phyloP scores from a whole-genome alignment of 92 coral and sea anemone genomes.

The Phenganax marumi region DNA sequence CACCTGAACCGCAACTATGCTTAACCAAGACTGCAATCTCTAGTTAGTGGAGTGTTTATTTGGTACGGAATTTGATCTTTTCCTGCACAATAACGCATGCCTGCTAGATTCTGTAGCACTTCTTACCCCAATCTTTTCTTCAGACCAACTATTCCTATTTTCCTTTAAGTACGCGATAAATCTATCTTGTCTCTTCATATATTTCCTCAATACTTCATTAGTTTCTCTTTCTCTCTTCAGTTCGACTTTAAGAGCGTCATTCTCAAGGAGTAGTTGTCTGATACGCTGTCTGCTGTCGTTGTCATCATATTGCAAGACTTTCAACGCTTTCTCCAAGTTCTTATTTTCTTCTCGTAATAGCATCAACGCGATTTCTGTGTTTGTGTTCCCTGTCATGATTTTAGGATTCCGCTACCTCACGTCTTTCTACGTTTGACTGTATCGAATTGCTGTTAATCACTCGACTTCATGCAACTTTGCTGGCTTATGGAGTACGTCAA shows the following conservation, averaged over 20 bases:
- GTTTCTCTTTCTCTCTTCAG: slow-evolving; percentile 36
- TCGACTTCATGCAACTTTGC: background rate
- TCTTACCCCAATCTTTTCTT: background rate
- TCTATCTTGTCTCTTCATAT: slow-evolving; percentile 40
- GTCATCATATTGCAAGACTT: slow-evolving; percentile 24
- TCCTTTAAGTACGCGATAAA: slow-evolving; percentile 41
- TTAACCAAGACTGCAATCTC: no score
- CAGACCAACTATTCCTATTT: slow-evolving; percentile 21
- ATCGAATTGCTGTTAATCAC: background rate
- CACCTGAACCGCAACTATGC: no score
- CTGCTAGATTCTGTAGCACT: background rate
- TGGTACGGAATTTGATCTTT: slow-evolving; percentile 29
- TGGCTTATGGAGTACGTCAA: background rate
- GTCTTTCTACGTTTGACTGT: background rate
- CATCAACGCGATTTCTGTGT: slow-evolving; percentile 28
- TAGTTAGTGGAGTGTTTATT: background rate
- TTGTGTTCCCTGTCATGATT: slow-evolving; percentile 15
- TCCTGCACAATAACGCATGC: slow-evolving; percentile 8
- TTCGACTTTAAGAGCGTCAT: slow-evolving; percentile 12
- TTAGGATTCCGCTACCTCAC: background rate
- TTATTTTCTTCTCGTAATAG: slow-evolving; percentile 35
- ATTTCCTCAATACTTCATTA: slow-evolving; percentile 36
- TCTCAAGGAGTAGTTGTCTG: slow-evolving; percentile 4
- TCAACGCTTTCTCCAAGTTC: slow-evolving; percentile 26
- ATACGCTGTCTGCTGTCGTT: slow-evolving; percentile 29